Percentiles rank a stretch among this genome's conserved stretches.
These are phyloP conservation scores for Spea bombifrons DNA, from an alignment of 2,113 vertebrate species.

Conservation along the genomic window DNA sequence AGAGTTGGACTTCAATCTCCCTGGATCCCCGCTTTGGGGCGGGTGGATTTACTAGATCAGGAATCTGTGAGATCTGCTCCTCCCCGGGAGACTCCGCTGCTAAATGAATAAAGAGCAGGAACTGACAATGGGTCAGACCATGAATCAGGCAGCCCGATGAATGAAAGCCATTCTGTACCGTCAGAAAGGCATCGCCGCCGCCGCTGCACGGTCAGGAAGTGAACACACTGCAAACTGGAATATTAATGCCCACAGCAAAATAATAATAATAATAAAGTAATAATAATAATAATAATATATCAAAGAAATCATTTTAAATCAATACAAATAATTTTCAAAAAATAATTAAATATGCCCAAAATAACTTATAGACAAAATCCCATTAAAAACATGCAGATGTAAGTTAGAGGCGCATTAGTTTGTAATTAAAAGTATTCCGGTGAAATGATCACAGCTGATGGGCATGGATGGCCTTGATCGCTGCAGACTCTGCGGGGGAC, in stretches of 20 bases:
- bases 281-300: too few relatives aligned
- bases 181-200: constrained; percentile 4
- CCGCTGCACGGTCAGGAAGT: constrained; percentile 6
- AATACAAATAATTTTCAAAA: too few relatives aligned
- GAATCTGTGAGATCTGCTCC: not conserved
- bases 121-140: constrained; percentile 19
- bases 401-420: too few relatives aligned
- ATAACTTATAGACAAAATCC: too few relatives aligned
- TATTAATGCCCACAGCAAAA: not conserved
- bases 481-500: not conserved
- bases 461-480: not conserved
- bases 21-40: not conserved
- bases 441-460: too few relatives aligned
- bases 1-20: constrained; percentile 15
- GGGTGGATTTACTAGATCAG: constrained; percentile 4
- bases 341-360: too few relatives aligned
- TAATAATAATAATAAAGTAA: too few relatives aligned
- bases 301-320: too few relatives aligned
- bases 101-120: constrained; percentile 16
- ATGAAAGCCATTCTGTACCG: constrained; percentile 13
- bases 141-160: constrained; percentile 1
- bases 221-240: not conserved
- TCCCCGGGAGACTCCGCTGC: not conserved
- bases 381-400: too few relatives aligned
- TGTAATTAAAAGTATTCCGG: too few relatives aligned